These are phyloP conservation scores for Formicarius rufipectus DNA, from an alignment of 2,113 vertebrate species.

Conservation along the genomic window DNA sequence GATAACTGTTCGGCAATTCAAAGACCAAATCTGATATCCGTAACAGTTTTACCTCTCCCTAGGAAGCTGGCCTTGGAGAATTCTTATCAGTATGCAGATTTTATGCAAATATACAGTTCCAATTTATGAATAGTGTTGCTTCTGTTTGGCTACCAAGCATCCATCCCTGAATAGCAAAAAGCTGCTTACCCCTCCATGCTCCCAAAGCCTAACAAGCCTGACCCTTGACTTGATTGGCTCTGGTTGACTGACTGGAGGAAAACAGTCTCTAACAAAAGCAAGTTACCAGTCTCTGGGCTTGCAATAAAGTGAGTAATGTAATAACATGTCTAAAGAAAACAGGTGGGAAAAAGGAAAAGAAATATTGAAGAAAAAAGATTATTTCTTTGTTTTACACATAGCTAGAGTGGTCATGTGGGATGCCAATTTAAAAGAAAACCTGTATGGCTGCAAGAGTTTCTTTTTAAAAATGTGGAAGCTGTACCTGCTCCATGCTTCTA, in stretches of 20 bases:
- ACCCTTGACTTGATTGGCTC: neutral
- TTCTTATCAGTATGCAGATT: neutral
- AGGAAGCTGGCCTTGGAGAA: neutral
- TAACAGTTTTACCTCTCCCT: neutral
- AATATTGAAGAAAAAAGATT: neutral
- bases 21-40: neutral
- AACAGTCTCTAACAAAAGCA: neutral
- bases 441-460: neutral
- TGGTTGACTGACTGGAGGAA: neutral
- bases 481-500: neutral
- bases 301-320: neutral
- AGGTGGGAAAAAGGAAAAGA: neutral
- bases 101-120: neutral
- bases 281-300: neutral
- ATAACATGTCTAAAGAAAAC: neutral
- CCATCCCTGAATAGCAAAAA: neutral
- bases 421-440: neutral
- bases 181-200: neutral
- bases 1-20: accelerated
- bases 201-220: neutral
- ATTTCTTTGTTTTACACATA: neutral
- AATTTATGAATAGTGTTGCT: neutral
- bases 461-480: neutral
- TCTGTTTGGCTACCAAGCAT: neutral
- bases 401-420: neutral